A percentile compares a stretch with the other conserved stretches of the same genome.
Evolutionary conservation across 2,113 vertebrate genomes (phyloP).

Genomic region (Notarius quadriscutis): DNA sequence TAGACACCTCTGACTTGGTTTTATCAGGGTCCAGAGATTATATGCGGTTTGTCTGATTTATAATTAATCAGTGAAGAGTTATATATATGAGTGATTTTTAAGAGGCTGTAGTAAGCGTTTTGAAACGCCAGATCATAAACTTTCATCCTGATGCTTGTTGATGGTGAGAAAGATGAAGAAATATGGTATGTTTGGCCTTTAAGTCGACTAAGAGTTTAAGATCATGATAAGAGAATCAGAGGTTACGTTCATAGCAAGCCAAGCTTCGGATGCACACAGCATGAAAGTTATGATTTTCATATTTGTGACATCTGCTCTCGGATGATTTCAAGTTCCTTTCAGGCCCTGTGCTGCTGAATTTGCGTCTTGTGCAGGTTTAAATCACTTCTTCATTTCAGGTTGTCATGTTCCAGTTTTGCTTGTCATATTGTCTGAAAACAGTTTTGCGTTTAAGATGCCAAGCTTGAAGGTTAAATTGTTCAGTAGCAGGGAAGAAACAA

Average conservation of each 20-base stretch:
- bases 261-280: background rate
- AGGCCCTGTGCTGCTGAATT: conserved; percentile 3
- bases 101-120: background rate
- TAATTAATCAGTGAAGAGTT: background rate
- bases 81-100: background rate
- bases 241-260: background rate
- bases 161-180: too few relatives aligned
- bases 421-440: background rate
- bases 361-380: background rate
- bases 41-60: background rate
- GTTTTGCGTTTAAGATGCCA: background rate
- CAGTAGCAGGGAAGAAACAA: background rate
- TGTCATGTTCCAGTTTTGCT: background rate
- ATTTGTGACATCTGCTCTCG: background rate
- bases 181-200: background rate
- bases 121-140: background rate
- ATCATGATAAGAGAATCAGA: background rate
- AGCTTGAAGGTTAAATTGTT: background rate
- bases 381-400: background rate
- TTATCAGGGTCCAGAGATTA: background rate
- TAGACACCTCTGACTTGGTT: background rate
- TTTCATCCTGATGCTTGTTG: background rate
- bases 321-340: background rate
- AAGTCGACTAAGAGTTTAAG: background rate
- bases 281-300: too few relatives aligned